phyloP scores from a whole-genome alignment of 2,888 invertebrate species.

The Abscondita cerata region DNA sequence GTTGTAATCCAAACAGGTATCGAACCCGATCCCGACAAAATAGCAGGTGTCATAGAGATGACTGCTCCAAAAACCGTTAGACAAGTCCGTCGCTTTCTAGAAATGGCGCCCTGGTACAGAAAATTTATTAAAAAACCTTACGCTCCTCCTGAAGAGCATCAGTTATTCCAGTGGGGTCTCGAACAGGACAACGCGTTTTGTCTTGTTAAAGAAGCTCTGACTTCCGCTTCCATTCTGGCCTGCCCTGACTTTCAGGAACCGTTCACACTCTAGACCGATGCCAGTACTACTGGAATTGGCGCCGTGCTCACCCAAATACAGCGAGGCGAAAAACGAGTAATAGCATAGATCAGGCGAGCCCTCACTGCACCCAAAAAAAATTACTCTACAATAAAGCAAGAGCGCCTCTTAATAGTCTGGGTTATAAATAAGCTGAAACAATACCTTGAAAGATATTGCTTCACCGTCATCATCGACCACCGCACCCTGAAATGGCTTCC shows the following conservation, averaged over 20 bases:
- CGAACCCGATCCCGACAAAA: too few relatives aligned
- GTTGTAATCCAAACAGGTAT: too few relatives aligned
- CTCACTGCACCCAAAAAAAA: slow-evolving; percentile 17
- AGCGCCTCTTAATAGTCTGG: slow-evolving; percentile 43
- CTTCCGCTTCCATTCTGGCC: background rate
- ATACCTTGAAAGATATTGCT: slow-evolving; percentile 39
- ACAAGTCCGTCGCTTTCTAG: too few relatives aligned
- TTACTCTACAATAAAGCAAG: too few relatives aligned
- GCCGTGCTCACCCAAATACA: background rate
- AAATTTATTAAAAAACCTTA: too few relatives aligned
- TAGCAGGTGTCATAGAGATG: too few relatives aligned
- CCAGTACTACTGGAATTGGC: background rate
- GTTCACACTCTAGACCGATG: background rate
- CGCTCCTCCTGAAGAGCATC: too few relatives aligned
- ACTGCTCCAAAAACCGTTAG: too few relatives aligned
- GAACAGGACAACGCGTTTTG: too few relatives aligned
- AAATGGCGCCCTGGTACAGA: too few relatives aligned
- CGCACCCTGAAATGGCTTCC: slow-evolving; percentile 38
- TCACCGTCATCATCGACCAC: slow-evolving; percentile 43
- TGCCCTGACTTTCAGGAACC: background rate
- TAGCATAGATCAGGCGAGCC: background rate
- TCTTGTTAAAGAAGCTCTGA: background rate
- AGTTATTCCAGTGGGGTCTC: too few relatives aligned
- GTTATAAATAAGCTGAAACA: slow-evolving; percentile 39
- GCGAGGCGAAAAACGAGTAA: background rate